Evolutionary conservation across 1,140 invertebrate species (phyloP).

Genomic region (Drosophila tsacasi): DNA sequence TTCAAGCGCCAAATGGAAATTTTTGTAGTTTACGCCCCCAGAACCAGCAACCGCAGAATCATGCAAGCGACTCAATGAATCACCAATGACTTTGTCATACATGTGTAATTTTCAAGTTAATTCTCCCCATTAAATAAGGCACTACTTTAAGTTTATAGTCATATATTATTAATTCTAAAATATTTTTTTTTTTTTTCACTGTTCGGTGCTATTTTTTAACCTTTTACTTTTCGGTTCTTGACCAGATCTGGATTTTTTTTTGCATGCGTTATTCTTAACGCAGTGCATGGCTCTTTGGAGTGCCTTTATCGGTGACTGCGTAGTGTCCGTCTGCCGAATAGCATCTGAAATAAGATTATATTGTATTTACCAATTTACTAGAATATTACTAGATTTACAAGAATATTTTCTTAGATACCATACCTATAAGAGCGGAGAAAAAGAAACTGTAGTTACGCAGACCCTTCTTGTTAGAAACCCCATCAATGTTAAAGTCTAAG

Average conservation of each 20-base stretch:
- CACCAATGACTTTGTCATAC: not conserved
- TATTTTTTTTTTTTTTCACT: not conserved
- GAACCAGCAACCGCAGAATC: not conserved
- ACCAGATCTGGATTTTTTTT: not conserved
- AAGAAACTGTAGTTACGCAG: conserved; percentile 8
- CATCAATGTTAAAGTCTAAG: conserved; percentile 10
- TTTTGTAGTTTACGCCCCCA: too few relatives aligned
- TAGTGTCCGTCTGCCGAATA: not conserved
- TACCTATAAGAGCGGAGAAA: conserved; percentile 10
- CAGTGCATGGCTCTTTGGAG: conserved; percentile 21
- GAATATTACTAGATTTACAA: not conserved
- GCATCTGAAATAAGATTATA: conserved; percentile 3
- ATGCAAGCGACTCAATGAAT: not conserved
- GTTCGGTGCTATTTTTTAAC: not conserved
- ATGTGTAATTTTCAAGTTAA: not conserved
- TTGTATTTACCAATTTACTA: not conserved
- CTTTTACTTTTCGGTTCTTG: not conserved
- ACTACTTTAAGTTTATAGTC: not conserved
- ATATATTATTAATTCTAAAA: not conserved
- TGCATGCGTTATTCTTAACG: conserved; percentile 18
- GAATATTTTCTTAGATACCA: not conserved
- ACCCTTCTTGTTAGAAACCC: not conserved
- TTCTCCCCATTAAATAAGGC: not conserved
- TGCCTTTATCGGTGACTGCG: conserved; percentile 6
- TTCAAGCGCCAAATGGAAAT: too few relatives aligned